These are phyloP conservation scores for Thamnaconus septentrionalis DNA, from an alignment of 2,113 vertebrate genomes.

Conservation along the genomic window DNA sequence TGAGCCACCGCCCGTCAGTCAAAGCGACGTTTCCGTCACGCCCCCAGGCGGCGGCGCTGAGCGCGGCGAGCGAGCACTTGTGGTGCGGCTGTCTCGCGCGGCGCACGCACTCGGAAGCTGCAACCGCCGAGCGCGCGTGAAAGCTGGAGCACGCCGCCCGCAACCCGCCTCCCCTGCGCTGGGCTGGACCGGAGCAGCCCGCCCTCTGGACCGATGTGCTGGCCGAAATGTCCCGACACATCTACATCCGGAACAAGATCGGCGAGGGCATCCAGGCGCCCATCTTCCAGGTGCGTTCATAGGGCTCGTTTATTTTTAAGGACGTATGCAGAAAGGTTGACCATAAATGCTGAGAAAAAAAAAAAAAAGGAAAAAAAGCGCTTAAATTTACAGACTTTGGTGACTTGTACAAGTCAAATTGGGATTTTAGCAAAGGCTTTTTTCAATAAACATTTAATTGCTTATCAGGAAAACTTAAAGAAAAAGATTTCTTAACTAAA, in stretches of 20 bases:
- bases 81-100: too few relatives aligned
- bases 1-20: too few relatives aligned
- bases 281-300: conserved; percentile 79
- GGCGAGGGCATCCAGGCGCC: conserved; percentile 83
- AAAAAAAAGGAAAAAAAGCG: too few relatives aligned
- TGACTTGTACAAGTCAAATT: too few relatives aligned
- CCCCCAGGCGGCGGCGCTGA: too few relatives aligned
- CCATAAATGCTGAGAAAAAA: not conserved
- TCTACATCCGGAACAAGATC: conserved; percentile 82
- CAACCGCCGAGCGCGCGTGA: not conserved
- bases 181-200: conserved; percentile 75
- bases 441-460: too few relatives aligned
- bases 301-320: not conserved
- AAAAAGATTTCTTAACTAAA: too few relatives aligned
- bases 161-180: conserved; percentile 70
- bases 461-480: too few relatives aligned
- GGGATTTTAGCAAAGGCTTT: too few relatives aligned
- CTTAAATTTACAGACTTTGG: too few relatives aligned
- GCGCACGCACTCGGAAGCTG: not conserved
- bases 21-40: too few relatives aligned
- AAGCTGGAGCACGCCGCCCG: conserved; percentile 76
- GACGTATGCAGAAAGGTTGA: not conserved
- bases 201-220: conserved; percentile 80
- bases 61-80: too few relatives aligned
- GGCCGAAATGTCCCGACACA: conserved; percentile 85